These are phyloP conservation scores for Drosophila multiciliata DNA, from an alignment of 2,888 invertebrate genomes.

Conservation along the genomic window DNA sequence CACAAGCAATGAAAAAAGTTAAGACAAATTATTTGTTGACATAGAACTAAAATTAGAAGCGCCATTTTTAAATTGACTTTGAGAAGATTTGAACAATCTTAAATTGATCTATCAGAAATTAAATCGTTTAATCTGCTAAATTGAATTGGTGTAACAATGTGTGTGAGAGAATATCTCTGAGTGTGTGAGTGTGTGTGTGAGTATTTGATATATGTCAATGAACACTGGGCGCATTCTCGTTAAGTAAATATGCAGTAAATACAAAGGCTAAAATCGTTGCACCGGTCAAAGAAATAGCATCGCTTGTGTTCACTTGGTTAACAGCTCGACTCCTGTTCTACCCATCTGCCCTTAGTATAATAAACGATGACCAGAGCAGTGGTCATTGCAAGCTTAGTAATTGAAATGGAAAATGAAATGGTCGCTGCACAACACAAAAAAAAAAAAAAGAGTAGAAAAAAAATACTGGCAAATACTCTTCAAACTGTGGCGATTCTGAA, in stretches of 20 bases:
- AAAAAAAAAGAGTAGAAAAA: constrained; percentile 1
- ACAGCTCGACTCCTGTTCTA: neutral
- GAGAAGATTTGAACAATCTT: neutral
- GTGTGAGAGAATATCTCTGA: neutral
- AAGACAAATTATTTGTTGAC: neutral
- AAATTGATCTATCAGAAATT: neutral
- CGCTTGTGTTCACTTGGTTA: constrained; percentile 19
- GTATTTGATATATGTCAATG: neutral
- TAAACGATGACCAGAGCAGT: constrained; percentile 13
- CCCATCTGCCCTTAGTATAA: neutral
- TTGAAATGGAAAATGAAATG: constrained; percentile 73
- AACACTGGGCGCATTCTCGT: constrained; percentile 18
- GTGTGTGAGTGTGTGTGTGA: neutral
- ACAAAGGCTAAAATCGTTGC: constrained; percentile 20
- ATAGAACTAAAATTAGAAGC: neutral
- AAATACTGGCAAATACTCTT: constrained; percentile 39
- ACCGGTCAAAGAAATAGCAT: constrained; percentile 25
- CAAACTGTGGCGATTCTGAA: constrained; percentile 27
- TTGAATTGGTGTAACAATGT: neutral
- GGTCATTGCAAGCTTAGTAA: constrained; percentile 54
- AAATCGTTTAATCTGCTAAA: neutral
- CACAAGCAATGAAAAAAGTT: neutral
- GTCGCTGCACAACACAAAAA: constrained; percentile 25
- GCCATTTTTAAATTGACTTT: neutral
- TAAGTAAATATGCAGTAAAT: constrained; percentile 31